Evolutionary conservation across 2,888 invertebrate genomes (phyloP), one percentile per base, ranked within the genome.

Genomic region (Tenthredo scrophulariae): DNA sequence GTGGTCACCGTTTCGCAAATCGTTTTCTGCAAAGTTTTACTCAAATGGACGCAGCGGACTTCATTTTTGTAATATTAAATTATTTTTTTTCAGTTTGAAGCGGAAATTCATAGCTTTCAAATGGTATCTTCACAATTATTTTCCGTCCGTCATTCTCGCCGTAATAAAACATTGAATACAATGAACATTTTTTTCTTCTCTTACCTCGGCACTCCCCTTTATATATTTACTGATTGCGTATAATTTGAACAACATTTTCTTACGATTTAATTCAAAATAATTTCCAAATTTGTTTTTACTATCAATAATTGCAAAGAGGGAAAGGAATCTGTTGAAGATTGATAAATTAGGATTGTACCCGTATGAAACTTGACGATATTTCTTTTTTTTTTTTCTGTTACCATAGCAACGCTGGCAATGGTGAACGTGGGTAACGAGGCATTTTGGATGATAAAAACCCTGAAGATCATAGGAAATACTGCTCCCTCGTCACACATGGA

Each of bases 351-450:
- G 26, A 62, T 22, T 62, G 9, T 26, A 29, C 1, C 18, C 33
- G 26, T 62, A 33, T 67, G 67, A 29, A 65, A 37, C 22, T 18
- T 46, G 26, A 46, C 43, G 7, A 22, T 26, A 50, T n/a, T 50
- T 33, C 50, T 46, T 77, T 37, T 50, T 46, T 54, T 54, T 33
- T 15, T 29, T 29, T n/a, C 4, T 77, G 29, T 18, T 7, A 5
- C 7, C 77, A 7, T 7, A 80, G 80, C 80, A 40, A 29, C 80
- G 26, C 37, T 58, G 62, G 62, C 80, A 29, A 62, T 80, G 80
- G 37, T 62, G 37, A 80, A 40, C 29, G 62, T 80, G 1, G 80
- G 80, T 26, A 62, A n/a, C 10, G 80, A 80, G 40, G 62, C 62
- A 62, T 80, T 40, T 50, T 80, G 80, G 80, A 15, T 80, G 2